A percentile compares a stretch with the other conserved stretches of the same genome.
These are phyloP conservation scores for Dicrurus megarhynchus DNA, from an alignment of 2,113 vertebrate genomes.

Conservation along the genomic window DNA sequence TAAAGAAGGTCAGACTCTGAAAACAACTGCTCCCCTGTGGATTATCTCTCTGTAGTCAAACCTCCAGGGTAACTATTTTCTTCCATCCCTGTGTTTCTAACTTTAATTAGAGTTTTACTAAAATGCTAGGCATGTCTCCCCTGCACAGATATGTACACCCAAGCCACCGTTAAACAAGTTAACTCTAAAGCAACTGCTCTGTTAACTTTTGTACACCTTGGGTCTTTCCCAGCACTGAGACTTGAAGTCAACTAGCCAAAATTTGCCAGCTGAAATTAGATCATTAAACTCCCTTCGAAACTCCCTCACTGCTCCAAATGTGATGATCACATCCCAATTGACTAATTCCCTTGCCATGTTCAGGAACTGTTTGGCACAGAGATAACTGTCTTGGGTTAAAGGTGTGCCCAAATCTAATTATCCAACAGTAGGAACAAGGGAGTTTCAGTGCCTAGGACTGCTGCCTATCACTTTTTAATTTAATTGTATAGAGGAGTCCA, in stretches of 20 bases:
- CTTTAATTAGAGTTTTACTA: not conserved
- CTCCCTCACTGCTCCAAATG: not conserved
- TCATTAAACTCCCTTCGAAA: not conserved
- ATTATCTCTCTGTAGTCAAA: not conserved
- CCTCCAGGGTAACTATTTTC: not conserved
- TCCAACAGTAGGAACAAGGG: not conserved
- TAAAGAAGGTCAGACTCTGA: not conserved
- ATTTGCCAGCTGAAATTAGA: not conserved
- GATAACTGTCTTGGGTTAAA: not conserved
- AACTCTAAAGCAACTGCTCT: not conserved
- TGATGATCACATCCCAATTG: not conserved
- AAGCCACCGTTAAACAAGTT: not conserved
- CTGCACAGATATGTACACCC: not conserved
- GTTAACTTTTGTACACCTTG: not conserved
- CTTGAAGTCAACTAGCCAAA: not conserved
- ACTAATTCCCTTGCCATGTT: not conserved
- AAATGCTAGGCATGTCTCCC: not conserved
- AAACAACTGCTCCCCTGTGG: not conserved
- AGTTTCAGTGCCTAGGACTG: not conserved
- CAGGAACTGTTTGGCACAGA: not conserved
- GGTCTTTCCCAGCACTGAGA: not conserved
- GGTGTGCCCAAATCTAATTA: not conserved
- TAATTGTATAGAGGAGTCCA: not conserved
- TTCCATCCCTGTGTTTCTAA: not conserved
- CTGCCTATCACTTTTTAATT: not conserved